These are phyloP conservation scores for Centrocercus urophasianus DNA, from an alignment of 2,113 vertebrate genomes.

Conservation along the genomic window DNA sequence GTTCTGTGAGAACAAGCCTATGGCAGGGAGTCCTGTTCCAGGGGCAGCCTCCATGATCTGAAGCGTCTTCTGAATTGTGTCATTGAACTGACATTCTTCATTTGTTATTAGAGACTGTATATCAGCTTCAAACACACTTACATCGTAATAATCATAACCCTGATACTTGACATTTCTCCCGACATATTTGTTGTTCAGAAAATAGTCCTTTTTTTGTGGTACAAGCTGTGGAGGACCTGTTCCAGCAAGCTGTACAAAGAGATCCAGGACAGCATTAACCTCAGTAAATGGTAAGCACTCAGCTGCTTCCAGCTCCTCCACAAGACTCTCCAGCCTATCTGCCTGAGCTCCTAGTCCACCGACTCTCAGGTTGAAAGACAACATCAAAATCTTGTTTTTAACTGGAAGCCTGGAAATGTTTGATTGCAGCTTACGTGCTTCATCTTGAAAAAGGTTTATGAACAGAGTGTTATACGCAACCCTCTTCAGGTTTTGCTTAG, in stretches of 20 bases:
- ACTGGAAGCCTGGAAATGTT: constrained; percentile 78
- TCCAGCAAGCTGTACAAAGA: constrained; percentile 90
- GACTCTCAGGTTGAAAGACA: constrained; percentile 92
- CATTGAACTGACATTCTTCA: constrained; percentile 83
- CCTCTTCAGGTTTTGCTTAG: constrained; percentile 81
- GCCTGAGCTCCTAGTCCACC: constrained; percentile 87
- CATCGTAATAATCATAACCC: constrained; percentile 88
- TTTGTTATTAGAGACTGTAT: constrained; percentile 82
- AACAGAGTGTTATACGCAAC: constrained; percentile 87
- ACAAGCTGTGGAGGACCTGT: constrained; percentile 82
- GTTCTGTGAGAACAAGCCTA: constrained; percentile 75
- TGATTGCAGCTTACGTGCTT: constrained; percentile 59
- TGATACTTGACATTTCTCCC: constrained; percentile 82
- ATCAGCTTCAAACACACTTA: constrained; percentile 86
- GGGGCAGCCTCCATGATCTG: constrained; percentile 89
- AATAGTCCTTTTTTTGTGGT: constrained; percentile 86
- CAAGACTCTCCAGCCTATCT: constrained; percentile 87
- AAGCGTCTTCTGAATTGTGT: constrained; percentile 79
- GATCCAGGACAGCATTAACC: constrained; percentile 84
- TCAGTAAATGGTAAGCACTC: constrained; percentile 71
- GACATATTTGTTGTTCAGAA: constrained; percentile 83
- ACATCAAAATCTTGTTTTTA: constrained; percentile 92
- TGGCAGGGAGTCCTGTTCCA: constrained; percentile 85
- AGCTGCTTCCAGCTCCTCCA: constrained; percentile 79
- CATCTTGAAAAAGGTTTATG: constrained; percentile 86